These are phyloP conservation scores for Eublepharis macularius DNA, from an alignment of 2,113 vertebrate species.

Conservation along the genomic window DNA sequence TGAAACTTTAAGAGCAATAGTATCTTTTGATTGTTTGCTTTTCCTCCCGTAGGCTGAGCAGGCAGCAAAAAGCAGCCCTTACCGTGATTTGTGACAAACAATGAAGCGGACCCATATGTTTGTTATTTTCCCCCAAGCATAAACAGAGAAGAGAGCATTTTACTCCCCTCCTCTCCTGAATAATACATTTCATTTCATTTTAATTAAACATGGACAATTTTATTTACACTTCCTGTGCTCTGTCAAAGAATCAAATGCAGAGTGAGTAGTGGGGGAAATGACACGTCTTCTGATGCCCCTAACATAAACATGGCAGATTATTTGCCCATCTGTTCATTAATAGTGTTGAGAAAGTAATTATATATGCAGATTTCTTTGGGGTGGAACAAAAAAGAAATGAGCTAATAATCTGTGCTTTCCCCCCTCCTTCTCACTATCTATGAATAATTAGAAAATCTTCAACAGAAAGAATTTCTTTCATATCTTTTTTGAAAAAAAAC, in stretches of 20 bases:
- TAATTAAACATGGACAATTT: constrained; percentile 75
- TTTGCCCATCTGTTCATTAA: constrained; percentile 72
- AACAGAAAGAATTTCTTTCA: too few species aligned
- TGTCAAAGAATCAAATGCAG: constrained; percentile 68
- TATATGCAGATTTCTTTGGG: constrained; percentile 42
- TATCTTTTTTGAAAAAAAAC: background rate
- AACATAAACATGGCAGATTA: constrained; percentile 62
- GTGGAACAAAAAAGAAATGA: constrained; percentile 4
- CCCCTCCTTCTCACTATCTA: fast-evolving
- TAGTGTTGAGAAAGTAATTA: constrained; percentile 32
- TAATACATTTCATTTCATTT: constrained; percentile 70
- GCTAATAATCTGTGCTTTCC: constrained; percentile 15
- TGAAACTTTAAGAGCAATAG: constrained; percentile 31
- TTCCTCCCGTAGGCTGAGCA: constrained; percentile 40
- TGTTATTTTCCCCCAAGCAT: constrained; percentile 51
- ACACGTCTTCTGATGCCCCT: constrained; percentile 64
- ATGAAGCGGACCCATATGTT: constrained; percentile 57
- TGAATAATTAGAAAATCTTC: constrained; percentile 5
- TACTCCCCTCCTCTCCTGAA: constrained; percentile 7
- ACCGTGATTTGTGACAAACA: constrained; percentile 48
- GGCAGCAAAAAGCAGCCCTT: constrained; percentile 38
- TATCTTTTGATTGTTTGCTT: constrained; percentile 25
- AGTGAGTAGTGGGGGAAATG: constrained; percentile 62
- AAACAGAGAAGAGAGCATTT: constrained; percentile 62
- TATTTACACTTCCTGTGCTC: constrained; percentile 69